These are phyloP conservation scores for Dipodomys merriami DNA, from an alignment of 2,113 vertebrate species.

Conservation along the genomic window DNA sequence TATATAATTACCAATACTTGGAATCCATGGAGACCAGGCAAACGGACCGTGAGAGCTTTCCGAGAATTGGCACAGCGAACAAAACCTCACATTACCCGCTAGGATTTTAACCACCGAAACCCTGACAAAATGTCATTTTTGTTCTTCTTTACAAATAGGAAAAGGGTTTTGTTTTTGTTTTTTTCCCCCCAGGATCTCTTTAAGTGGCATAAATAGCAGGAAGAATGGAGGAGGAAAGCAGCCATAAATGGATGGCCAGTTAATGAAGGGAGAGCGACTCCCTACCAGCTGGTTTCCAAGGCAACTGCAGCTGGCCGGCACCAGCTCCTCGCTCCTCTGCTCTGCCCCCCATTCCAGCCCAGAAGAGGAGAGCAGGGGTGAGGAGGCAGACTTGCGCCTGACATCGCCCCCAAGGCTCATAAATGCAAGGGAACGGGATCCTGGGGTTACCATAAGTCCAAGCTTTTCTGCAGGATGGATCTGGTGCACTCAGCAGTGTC, in stretches of 20 bases:
- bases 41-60: neutral
- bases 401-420: constrained; percentile 58
- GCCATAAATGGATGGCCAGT: constrained; percentile 77
- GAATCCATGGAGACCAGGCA: constrained; percentile 18
- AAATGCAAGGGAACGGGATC: neutral
- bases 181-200: constrained; percentile 59
- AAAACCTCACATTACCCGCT: constrained; percentile 26
- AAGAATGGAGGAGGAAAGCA: constrained; percentile 78
- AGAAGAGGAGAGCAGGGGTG: constrained; percentile 69
- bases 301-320: constrained; percentile 85
- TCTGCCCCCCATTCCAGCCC: constrained; percentile 72
- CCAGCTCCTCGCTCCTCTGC: constrained; percentile 71
- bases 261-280: constrained; percentile 83
- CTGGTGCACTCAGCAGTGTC: neutral
- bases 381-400: constrained; percentile 64
- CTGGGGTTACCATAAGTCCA: no score
- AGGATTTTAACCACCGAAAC: constrained; percentile 60
- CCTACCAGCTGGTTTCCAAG: constrained; percentile 86
- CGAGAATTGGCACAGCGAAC: neutral
- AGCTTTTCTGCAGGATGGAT: no score
- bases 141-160: constrained; percentile 62
- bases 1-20: neutral
- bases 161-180: constrained; percentile 5
- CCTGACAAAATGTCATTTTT: constrained; percentile 72
- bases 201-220: constrained; percentile 69